Evolutionary conservation across 2,888 invertebrate species (phyloP).

Genomic region (Cephus sareptanus): DNA sequence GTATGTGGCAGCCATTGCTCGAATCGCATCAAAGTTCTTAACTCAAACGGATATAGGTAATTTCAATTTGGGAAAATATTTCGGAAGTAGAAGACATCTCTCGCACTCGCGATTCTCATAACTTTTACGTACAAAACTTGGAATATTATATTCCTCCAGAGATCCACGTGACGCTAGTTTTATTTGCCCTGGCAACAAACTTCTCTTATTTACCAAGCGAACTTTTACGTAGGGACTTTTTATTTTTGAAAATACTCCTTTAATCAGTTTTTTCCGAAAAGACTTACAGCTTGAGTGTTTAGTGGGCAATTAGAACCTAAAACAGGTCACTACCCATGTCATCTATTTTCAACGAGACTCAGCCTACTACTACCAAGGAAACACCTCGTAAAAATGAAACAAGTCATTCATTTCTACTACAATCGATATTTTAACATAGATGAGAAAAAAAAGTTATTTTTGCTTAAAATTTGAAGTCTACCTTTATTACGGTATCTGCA

Average conservation of each 20-base stretch:
- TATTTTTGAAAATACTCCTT: neutral
- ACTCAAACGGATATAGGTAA: neutral
- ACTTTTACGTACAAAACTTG: neutral
- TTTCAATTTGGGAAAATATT: neutral
- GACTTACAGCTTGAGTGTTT: neutral
- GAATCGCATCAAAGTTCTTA: neutral
- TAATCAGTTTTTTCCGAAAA: neutral
- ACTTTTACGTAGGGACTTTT: neutral
- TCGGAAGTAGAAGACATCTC: neutral
- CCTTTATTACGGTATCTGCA: neutral
- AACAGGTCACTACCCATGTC: neutral
- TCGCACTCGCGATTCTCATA: neutral
- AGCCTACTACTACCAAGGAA: neutral
- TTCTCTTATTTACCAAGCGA: neutral
- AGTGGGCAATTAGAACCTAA: neutral
- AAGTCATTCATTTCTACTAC: neutral
- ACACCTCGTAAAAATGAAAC: neutral
- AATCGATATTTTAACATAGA: neutral
- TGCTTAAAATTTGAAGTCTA: neutral
- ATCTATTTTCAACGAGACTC: neutral
- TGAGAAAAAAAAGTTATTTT: neutral
- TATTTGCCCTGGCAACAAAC: neutral
- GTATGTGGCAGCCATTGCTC: neutral
- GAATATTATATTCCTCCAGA: neutral
- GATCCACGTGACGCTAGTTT: neutral